Conservation (phyloP, 2,797 vertebrate genomes). For the Sciurus carolinensis region DNA sequence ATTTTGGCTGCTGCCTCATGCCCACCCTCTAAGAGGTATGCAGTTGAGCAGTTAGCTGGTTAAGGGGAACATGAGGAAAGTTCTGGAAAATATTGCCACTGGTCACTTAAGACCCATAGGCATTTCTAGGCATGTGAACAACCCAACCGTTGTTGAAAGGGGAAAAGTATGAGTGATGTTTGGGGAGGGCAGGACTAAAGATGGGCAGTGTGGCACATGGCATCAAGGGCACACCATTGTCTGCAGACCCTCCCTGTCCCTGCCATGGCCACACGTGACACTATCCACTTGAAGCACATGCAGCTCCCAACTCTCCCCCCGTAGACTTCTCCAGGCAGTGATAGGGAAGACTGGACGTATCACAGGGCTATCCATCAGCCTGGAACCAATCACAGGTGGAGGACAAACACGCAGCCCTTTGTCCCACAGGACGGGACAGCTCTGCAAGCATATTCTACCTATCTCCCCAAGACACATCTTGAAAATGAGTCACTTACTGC, state of each 20-base stretch:
- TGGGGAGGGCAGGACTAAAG: not conserved
- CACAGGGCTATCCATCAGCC: not conserved
- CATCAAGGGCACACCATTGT: not conserved
- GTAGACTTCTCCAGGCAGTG: not conserved
- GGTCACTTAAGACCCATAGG: not conserved
- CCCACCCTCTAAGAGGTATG: not conserved
- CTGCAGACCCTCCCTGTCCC: not conserved
- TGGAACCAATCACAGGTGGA: fast-evolving
- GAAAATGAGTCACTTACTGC: not conserved
- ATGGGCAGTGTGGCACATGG: not conserved
- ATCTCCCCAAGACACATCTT: not conserved
- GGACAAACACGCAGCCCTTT: not conserved
- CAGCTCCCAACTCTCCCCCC: not conserved
- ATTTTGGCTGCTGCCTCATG: not conserved
- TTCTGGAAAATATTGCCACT: not conserved
- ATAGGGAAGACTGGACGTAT: not conserved
- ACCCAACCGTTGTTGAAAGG: not conserved
- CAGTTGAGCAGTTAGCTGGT: not conserved
- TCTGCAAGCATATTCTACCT: not conserved
- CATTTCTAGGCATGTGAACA: not conserved
- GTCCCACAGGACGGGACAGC: too few relatives aligned
- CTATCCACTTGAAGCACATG: too few relatives aligned
- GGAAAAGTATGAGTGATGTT: not conserved
- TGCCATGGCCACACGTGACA: fast-evolving
- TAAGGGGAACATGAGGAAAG: not conserved